Percentiles rank a stretch among this genome's conserved stretches.
Conservation (phyloP, 2,113 vertebrate genomes). For the Gnathonemus longibarbis region DNA sequence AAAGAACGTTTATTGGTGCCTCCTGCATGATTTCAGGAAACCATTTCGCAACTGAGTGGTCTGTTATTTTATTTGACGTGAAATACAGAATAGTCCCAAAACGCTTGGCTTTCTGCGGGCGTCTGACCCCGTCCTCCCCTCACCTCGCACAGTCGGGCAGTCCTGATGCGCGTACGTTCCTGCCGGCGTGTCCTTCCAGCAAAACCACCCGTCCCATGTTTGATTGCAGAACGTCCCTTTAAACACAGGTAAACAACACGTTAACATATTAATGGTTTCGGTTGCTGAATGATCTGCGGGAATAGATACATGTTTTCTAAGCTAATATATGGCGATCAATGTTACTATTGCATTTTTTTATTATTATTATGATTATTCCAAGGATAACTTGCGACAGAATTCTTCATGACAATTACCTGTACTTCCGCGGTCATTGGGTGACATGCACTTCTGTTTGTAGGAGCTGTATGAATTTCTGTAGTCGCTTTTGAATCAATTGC, state of each 20-base stretch:
- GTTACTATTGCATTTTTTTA: neutral
- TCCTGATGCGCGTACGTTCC: constrained; percentile 64
- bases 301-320: neutral
- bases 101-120: too few species aligned
- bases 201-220: constrained; percentile 88
- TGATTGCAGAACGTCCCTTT: constrained; percentile 73
- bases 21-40: too few species aligned
- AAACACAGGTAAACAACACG: neutral
- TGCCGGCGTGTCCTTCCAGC: constrained; percentile 83
- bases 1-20: neutral
- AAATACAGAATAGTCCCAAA: neutral
- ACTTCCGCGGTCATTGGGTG: neutral
- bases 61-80: too few species aligned
- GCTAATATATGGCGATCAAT: neutral
- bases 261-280: neutral
- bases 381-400: neutral
- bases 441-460: neutral
- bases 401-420: neutral
- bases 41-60: too few species aligned
- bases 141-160: constrained; percentile 75
- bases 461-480: neutral
- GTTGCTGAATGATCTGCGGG: neutral
- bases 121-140: constrained; percentile 71
- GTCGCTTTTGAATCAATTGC: neutral
- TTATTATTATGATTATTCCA: neutral